These are phyloP conservation scores for Falco punctatus DNA, from an alignment of 2,113 vertebrate genomes.

Conservation along the genomic window DNA sequence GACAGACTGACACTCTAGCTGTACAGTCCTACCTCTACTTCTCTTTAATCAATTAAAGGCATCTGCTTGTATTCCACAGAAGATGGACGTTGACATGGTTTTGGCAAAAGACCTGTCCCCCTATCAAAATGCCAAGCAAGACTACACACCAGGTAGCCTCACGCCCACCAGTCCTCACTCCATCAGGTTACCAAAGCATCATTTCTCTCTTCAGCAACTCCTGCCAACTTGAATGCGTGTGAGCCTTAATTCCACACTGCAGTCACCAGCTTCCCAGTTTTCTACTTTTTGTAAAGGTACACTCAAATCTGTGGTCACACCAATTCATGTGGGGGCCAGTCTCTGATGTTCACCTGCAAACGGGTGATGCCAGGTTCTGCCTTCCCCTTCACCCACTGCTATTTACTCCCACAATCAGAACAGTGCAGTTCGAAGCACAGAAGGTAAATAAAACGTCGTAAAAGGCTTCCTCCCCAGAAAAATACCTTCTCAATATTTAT, in stretches of 20 bases:
- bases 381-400: not conserved
- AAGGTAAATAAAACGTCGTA: not conserved
- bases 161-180: not conserved
- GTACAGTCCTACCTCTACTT: not conserved
- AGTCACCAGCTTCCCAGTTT: not conserved
- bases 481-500: not conserved
- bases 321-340: fast-evolving
- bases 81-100: not conserved
- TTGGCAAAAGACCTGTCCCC: not conserved
- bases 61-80: not conserved
- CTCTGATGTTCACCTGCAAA: not conserved
- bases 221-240: fast-evolving
- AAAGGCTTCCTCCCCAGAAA: constrained; percentile 9
- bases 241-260: not conserved
- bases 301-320: not conserved
- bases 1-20: not conserved
- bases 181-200: not conserved
- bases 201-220: not conserved
- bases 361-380: not conserved
- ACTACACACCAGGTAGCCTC: fast-evolving
- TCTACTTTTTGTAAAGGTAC: not conserved
- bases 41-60: not conserved
- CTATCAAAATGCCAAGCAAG: not conserved
- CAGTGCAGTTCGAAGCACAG: not conserved
- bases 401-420: not conserved